phyloP scores from a whole-genome alignment of 92 coral and sea anemone species.

The Bergia sp. region DNA sequence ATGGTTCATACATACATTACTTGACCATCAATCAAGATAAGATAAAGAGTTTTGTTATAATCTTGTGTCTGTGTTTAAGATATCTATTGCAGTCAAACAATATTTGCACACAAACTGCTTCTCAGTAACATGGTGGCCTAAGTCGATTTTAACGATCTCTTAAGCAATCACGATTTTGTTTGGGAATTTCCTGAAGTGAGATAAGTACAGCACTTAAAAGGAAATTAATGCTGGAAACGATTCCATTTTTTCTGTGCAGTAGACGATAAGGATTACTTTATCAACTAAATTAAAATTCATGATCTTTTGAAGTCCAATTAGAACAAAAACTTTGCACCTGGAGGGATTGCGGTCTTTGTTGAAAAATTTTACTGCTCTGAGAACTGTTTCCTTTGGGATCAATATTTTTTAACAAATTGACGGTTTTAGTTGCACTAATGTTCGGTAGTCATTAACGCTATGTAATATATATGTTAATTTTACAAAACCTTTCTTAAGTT shows the following conservation, averaged over 20 bases:
- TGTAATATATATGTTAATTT: slow-evolving; percentile 42
- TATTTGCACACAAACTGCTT: slow-evolving; percentile 4
- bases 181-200: slow-evolving; percentile 40
- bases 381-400: slow-evolving; percentile 31
- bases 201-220: slow-evolving; percentile 30
- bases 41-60: slow-evolving; percentile 9
- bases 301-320: slow-evolving; percentile 29
- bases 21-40: slow-evolving; percentile 27
- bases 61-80: slow-evolving; percentile 19
- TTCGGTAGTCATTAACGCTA: slow-evolving; percentile 6
- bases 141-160: slow-evolving; percentile 33
- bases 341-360: slow-evolving; percentile 43
- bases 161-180: slow-evolving; percentile 36
- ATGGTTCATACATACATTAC: slow-evolving; percentile 28
- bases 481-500: background rate
- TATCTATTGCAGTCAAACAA: slow-evolving; percentile 12
- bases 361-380: slow-evolving; percentile 18
- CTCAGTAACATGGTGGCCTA: slow-evolving; percentile 18
- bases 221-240: slow-evolving; percentile 42
- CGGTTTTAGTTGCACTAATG: slow-evolving; percentile 33
- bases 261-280: slow-evolving; percentile 34
- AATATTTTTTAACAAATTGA: slow-evolving; percentile 35
- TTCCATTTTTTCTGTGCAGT: slow-evolving; percentile 30
- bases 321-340: slow-evolving; percentile 48
- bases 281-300: slow-evolving; percentile 42